These are phyloP conservation scores for Kuschelorhynchus macadamiae DNA, from an alignment of 2,888 invertebrate genomes.

Conservation along the genomic window DNA sequence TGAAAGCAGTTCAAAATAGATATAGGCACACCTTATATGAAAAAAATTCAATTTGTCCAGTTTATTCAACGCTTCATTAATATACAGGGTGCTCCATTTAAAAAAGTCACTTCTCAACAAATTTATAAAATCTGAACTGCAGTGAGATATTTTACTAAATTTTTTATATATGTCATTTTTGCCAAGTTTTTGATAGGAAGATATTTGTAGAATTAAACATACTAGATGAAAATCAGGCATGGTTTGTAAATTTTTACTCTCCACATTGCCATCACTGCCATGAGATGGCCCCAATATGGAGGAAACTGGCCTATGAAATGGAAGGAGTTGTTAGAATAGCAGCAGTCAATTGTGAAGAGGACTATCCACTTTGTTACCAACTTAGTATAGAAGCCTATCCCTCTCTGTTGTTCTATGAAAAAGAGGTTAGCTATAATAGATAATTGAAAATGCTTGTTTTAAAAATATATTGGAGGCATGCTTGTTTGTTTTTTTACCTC, in stretches of 20 bases:
- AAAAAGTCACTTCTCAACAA: too few species aligned
- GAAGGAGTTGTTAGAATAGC: constrained; percentile 85
- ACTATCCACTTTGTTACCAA: constrained; percentile 82
- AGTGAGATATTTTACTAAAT: too few species aligned
- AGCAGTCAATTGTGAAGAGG: constrained; percentile 91
- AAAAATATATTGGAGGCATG: not conserved
- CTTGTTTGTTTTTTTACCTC: too few species aligned
- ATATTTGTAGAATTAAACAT: constrained; percentile 67
- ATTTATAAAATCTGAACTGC: too few species aligned
- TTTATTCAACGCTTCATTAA: too few species aligned
- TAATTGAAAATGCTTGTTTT: not conserved
- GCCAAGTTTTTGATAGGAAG: not conserved
- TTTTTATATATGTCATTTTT: too few species aligned
- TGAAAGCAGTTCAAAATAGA: too few species aligned
- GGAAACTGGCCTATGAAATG: constrained; percentile 81
- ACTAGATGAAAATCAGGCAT: constrained; percentile 75
- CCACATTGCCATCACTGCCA: constrained; percentile 90
- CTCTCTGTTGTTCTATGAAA: constrained; percentile 78
- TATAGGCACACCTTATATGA: too few species aligned
- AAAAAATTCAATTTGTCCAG: too few species aligned
- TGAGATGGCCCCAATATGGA: constrained; percentile 85
- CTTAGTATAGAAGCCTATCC: constrained; percentile 84
- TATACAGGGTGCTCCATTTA: too few species aligned
- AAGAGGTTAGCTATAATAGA: constrained; percentile 58
- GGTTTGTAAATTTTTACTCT: constrained; percentile 92